A percentile compares a stretch with the other conserved stretches of the same genome.
phyloP scores from a whole-genome alignment of 2,797 vertebrate species.

The Gadopsis bispinosus region DNA sequence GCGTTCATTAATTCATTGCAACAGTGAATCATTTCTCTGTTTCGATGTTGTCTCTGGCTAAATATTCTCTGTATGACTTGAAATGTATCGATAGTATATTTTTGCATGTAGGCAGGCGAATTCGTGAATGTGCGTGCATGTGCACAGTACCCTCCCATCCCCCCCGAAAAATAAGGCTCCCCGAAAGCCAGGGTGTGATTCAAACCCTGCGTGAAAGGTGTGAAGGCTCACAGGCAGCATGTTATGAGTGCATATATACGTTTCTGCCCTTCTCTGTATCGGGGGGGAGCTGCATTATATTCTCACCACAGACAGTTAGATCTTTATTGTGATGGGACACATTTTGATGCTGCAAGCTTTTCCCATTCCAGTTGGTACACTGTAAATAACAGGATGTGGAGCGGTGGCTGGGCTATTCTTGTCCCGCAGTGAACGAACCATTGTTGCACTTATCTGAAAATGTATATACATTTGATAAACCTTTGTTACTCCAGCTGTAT shows the following conservation, averaged over 20 bases:
- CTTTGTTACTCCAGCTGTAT: slow-evolving; percentile 10
- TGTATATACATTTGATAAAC: not conserved
- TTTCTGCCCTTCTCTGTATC: slow-evolving; percentile 6
- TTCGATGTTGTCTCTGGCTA: too few species aligned
- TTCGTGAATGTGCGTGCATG: too few species aligned
- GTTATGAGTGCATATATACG: not conserved
- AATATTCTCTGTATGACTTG: too few species aligned
- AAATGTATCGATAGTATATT: too few species aligned
- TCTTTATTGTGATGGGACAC: slow-evolving; percentile 22
- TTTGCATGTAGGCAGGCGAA: too few species aligned
- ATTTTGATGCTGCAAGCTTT: slow-evolving; percentile 26
- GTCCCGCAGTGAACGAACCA: not conserved
- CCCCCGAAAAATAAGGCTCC: not conserved
- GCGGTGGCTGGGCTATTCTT: not conserved
- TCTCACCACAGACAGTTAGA: slow-evolving; percentile 22
- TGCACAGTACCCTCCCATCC: too few species aligned
- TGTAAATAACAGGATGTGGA: not conserved
- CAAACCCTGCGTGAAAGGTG: not conserved
- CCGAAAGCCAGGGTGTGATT: too few species aligned
- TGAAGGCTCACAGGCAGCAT: not conserved
- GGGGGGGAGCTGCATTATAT: slow-evolving; percentile 24
- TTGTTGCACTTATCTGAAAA: slow-evolving; percentile 28
- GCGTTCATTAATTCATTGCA: too few species aligned
- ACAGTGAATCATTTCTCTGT: too few species aligned
- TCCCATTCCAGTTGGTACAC: not conserved